Percentiles rank a stretch among this genome's conserved stretches.
phyloP scores from a whole-genome alignment of 2,797 vertebrate genomes.

The Taeniopygia guttata region DNA sequence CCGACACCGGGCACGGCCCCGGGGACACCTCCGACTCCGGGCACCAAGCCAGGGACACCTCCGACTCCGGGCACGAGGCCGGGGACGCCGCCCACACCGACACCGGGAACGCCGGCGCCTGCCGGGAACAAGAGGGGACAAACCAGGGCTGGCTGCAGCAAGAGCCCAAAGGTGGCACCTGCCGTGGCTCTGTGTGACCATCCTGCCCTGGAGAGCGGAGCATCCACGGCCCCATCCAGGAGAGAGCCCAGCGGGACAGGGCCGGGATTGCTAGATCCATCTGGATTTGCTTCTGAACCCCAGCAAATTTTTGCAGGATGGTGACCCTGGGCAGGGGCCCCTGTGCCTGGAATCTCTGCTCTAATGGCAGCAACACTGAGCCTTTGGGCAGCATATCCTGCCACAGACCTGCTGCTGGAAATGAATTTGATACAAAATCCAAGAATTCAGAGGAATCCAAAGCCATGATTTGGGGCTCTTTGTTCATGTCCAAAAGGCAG shows the following conservation, averaged over 20 bases:
- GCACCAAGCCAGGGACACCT: conserved; percentile 6
- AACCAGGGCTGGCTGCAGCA: neutral
- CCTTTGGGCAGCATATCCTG: accelerated
- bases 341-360: neutral
- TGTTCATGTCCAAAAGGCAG: neutral
- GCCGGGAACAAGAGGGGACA: neutral
- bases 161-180: neutral
- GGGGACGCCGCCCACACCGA: neutral
- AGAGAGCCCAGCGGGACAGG: accelerated
- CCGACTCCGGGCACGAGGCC: conserved; percentile 11
- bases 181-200: accelerated
- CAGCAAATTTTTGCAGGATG: too few species aligned
- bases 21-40: neutral
- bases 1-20: conserved; percentile 26
- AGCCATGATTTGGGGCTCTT: too few species aligned
- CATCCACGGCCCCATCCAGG: neutral
- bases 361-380: accelerated
- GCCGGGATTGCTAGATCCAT: too few species aligned
- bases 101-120: neutral
- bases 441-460: too few species aligned
- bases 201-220: accelerated
- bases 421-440: too few species aligned
- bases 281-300: too few species aligned
- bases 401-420: too few species aligned
- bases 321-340: neutral